phyloP scores from a whole-genome alignment of 2,888 invertebrate species.

The Helicoverpa assulta region DNA sequence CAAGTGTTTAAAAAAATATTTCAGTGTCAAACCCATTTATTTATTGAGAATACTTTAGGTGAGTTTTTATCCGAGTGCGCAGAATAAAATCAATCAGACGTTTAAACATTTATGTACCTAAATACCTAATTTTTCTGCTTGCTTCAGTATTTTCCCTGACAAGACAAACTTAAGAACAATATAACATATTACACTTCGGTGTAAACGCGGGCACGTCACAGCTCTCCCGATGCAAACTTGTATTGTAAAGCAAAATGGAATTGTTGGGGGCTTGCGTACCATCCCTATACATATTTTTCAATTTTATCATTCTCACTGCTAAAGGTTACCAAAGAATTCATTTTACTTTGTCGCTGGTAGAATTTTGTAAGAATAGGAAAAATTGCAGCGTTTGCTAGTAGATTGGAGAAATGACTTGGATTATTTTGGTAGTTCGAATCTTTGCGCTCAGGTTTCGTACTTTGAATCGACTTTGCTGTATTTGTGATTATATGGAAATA shows the following conservation, averaged over 20 bases:
- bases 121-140: too few relatives aligned
- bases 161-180: not conserved
- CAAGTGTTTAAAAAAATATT: too few relatives aligned
- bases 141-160: too few relatives aligned
- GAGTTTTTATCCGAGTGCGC: too few relatives aligned
- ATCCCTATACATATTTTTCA: conserved; percentile 71
- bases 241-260: conserved; percentile 71
- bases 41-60: too few relatives aligned
- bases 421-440: conserved; percentile 14
- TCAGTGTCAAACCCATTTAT: too few relatives aligned
- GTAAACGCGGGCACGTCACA: conserved; percentile 55
- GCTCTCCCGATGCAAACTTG: conserved; percentile 65
- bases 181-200: conserved; percentile 46
- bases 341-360: conserved; percentile 55
- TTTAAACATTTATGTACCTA: too few relatives aligned
- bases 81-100: too few relatives aligned
- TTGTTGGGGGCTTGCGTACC: conserved; percentile 62
- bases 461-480: not conserved
- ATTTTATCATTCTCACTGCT: conserved; percentile 67
- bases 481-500: too few relatives aligned
- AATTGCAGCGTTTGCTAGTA: conserved; percentile 11
- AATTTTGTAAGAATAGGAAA: conserved; percentile 30
- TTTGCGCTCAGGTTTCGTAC: not conserved
- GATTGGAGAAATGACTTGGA: conserved; percentile 12
- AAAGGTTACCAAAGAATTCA: conserved; percentile 59